Base-by-base conservation (phyloP, 2,888 invertebrate species). In the Mythimna impura region DNA sequence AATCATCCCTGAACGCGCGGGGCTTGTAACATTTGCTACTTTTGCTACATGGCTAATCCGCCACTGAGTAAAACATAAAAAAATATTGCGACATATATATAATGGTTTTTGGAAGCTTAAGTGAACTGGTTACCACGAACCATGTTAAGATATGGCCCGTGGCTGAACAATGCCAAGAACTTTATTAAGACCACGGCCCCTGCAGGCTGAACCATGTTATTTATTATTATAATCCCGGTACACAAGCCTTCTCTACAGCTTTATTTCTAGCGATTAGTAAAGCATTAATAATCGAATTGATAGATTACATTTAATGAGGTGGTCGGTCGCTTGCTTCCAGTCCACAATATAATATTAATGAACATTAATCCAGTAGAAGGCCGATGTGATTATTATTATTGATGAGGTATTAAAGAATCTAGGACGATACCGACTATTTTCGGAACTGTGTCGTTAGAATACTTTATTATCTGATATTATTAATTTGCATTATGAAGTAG, bases 381-480 rank as follows among this genome's bases (percentile, higher is more conserved):
- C 34, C 43, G 52, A 20, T 17, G 52, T 25, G 34, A 64, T 80
- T 54, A 80, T 58, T 54, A 80, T 58, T 60, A 73, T 76, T 64
- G 20, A 76, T 76, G 76, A 80, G 43, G 30, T 30, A 47, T 60
- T 47, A 79, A 47, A 22, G 58, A 72, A 76, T 60, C 52, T 76
- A 54, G 76, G 52, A 50, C 80, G 36, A 47, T 22, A 63, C 57
- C 5, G 17, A 71, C 20, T 79, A 73, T 80, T 80, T 60, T 64
- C 7, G 30, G 60, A 60, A 30, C 36, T 54, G 60, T 64, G 73
- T 47, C 58, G 54, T 54, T 14, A 30, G 54, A 36, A 12, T 34
- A 52, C 17, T 36, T 61, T 54, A 54, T 54, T 50, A 43, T 43
- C 17, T 22, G 20, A 8, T 5, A 50, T 30, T n/a, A 54, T 58